These are phyloP conservation scores for Eidolon dupreanum DNA, from an alignment of 2,797 vertebrate species.

Conservation along the genomic window DNA sequence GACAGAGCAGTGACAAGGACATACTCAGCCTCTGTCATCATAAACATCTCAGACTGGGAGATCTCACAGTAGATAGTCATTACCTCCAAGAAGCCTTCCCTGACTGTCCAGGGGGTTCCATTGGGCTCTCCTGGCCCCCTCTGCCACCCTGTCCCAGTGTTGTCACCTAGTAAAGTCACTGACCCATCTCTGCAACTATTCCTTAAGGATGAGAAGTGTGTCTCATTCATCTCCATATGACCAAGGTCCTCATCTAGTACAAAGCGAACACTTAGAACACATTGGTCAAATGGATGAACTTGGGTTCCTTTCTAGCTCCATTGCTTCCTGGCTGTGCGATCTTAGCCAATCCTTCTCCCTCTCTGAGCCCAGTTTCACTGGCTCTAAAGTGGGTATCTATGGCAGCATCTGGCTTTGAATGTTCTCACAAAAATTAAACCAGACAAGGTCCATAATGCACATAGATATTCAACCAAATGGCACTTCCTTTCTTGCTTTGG, in stretches of 20 bases:
- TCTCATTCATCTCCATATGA: not conserved
- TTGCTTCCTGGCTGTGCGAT: not conserved
- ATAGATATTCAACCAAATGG: not conserved
- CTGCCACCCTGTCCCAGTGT: not conserved
- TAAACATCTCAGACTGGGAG: not conserved
- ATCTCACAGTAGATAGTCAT: not conserved
- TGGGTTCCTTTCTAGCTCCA: no score
- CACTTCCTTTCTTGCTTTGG: not conserved
- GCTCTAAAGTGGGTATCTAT: rapidly evolving
- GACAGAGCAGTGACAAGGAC: not conserved
- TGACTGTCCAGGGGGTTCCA: not conserved
- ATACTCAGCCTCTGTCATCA: not conserved
- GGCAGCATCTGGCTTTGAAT: not conserved
- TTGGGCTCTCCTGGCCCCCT: not conserved
- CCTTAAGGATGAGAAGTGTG: not conserved
- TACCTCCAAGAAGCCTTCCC: not conserved
- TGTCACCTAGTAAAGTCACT: not conserved
- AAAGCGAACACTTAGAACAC: not conserved
- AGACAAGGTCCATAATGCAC: not conserved
- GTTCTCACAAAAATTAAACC: not conserved
- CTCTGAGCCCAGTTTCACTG: not conserved
- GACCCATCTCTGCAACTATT: not conserved
- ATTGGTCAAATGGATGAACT: rapidly evolving
- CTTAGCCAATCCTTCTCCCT: not conserved
- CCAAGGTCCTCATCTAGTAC: not conserved